These are phyloP conservation scores for Anisognathus igniventris DNA, from an alignment of 2,797 vertebrate species.

Conservation along the genomic window DNA sequence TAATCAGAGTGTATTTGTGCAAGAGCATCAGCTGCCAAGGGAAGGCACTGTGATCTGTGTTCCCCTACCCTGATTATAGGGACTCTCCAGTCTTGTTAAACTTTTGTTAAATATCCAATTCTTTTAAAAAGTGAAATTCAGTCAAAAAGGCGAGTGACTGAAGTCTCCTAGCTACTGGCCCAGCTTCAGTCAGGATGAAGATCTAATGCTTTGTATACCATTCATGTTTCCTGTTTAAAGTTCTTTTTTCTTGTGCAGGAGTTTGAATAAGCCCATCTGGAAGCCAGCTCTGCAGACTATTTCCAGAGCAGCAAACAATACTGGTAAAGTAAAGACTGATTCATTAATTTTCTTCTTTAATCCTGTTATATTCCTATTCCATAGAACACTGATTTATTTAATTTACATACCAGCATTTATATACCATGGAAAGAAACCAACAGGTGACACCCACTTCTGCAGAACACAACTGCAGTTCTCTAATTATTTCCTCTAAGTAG, in stretches of 20 bases:
- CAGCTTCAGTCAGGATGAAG: not conserved
- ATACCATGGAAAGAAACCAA: not conserved
- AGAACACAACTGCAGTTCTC: not conserved
- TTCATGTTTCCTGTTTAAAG: not conserved
- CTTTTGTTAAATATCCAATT: not conserved
- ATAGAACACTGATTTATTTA: not conserved
- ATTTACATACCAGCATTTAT: not conserved
- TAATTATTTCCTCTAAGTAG: slow-evolving; percentile 21
- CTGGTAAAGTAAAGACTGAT: not conserved
- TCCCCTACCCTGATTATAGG: not conserved
- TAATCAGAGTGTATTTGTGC: not conserved
- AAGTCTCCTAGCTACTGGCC: not conserved
- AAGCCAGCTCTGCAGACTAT: not conserved
- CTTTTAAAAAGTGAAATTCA: not conserved
- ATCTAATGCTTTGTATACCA: not conserved
- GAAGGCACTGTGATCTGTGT: not conserved
- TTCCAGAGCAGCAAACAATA: not conserved
- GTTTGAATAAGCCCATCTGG: not conserved
- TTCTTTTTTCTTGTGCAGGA: not conserved
- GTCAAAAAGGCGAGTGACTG: not conserved
- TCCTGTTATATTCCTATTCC: not conserved
- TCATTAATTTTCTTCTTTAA: not conserved
- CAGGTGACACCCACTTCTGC: slow-evolving; percentile 27
- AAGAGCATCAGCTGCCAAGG: not conserved
- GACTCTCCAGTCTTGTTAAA: not conserved